Conservation (phyloP, 2,797 vertebrate species). For the Platalea minor region DNA sequence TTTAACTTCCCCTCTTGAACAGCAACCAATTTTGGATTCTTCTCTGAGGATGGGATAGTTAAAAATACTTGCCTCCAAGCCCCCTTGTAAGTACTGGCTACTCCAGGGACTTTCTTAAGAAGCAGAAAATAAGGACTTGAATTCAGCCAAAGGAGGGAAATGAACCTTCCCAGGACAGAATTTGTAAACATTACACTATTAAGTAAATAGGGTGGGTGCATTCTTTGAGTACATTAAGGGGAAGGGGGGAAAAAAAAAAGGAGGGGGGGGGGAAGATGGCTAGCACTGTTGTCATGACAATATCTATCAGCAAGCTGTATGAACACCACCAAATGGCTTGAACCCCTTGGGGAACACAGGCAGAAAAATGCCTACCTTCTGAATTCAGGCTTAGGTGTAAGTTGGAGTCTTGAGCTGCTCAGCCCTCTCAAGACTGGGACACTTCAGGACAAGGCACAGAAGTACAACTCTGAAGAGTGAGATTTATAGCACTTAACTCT, state of each 20-base stretch:
- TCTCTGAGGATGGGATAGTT: constrained; percentile 15
- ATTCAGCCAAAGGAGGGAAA: constrained; percentile 19
- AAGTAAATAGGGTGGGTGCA: neutral
- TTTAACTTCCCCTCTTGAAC: neutral
- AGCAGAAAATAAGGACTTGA: neutral
- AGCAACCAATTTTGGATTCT: neutral
- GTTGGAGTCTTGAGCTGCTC: constrained; percentile 69
- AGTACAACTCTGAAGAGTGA: constrained; percentile 72
- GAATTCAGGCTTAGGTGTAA: constrained; percentile 66
- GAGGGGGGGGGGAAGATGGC: neutral
- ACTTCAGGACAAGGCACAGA: constrained; percentile 72
- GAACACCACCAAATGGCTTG: constrained; percentile 58
- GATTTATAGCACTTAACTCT: constrained; percentile 72
- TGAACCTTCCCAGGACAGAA: neutral
- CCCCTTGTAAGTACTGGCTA: neutral
- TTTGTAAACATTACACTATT: neutral
- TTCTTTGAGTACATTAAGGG: neutral
- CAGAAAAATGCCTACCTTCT: constrained; percentile 70
- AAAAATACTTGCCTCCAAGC: constrained; percentile 34
- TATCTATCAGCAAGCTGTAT: constrained; percentile 38
- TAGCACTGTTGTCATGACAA: constrained; percentile 3
- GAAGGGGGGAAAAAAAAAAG: no score
- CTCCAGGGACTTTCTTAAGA: neutral
- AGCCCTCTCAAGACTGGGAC: constrained; percentile 72
- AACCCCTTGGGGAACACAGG: constrained; percentile 60